Percentiles rank a stretch among this genome's conserved stretches.
Conservation (phyloP, 2,797 vertebrate genomes). For the Eidolon dupreanum region DNA sequence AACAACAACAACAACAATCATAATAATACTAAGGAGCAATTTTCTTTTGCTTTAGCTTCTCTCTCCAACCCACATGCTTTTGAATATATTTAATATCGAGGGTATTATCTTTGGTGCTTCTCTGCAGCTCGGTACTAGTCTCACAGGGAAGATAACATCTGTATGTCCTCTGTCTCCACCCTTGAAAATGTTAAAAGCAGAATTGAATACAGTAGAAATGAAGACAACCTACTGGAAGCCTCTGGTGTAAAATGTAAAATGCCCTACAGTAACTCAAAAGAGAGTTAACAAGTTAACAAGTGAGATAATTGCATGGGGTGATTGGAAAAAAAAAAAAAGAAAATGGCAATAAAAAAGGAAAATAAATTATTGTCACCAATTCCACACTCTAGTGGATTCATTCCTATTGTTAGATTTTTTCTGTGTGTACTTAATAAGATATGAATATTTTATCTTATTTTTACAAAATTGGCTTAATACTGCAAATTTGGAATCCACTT, state of each 20-base stretch:
- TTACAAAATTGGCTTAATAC: not conserved
- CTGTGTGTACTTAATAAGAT: not conserved
- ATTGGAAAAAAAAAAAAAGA: too few species aligned
- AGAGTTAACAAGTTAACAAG: not conserved
- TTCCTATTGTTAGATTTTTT: not conserved
- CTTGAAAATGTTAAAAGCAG: not conserved
- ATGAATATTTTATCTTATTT: not conserved
- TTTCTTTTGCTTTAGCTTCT: not conserved
- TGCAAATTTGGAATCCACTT: not conserved
- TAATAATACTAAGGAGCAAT: not conserved
- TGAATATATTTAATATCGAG: not conserved
- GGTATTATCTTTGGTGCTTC: not conserved
- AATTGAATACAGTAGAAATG: not conserved
- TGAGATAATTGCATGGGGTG: too few species aligned
- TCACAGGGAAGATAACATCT: not conserved
- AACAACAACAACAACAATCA: not conserved
- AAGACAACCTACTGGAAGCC: not conserved
- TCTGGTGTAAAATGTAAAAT: not conserved
- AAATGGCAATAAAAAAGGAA: not conserved
- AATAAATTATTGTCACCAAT: not conserved
- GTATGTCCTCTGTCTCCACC: not conserved
- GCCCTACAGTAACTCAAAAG: not conserved
- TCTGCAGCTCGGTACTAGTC: not conserved
- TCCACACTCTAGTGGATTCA: not conserved
- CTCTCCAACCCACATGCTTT: not conserved